Evolutionary conservation across 2,797 vertebrate species (phyloP).

Genomic region (Anguilla pacifica): DNA sequence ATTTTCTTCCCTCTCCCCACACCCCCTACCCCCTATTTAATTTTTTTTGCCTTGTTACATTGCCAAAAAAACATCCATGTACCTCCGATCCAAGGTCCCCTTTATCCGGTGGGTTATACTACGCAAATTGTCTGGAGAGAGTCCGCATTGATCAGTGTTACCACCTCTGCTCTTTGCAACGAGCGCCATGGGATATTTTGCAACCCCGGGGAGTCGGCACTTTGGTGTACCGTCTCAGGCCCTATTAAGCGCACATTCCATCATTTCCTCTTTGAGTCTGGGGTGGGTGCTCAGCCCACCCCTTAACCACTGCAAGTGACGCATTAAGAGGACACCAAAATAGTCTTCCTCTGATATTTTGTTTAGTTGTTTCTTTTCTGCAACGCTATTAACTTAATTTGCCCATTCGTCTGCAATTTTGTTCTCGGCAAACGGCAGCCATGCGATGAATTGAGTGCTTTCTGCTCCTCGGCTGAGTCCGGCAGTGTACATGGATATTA

Average conservation of each 20-base stretch:
- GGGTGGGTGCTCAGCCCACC: not conserved
- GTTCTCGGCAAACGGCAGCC: not conserved
- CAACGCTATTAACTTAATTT: not conserved
- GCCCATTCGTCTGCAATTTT: not conserved
- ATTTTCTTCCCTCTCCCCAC: not conserved
- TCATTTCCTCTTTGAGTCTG: not conserved
- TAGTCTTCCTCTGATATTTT: not conserved
- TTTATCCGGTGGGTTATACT: not conserved
- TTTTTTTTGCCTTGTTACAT: not conserved
- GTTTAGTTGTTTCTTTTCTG: not conserved
- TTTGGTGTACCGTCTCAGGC: not conserved
- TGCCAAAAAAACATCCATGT: not conserved
- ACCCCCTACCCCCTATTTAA: not conserved
- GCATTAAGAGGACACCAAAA: not conserved
- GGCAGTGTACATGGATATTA: slow-evolving; percentile 65
- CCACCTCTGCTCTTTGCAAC: not conserved
- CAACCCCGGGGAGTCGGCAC: not conserved
- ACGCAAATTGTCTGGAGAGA: not conserved
- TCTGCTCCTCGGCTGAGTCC: not conserved
- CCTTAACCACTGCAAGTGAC: not conserved
- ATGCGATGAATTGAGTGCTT: not conserved
- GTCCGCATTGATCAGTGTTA: not conserved
- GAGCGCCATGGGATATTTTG: not conserved
- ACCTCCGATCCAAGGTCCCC: not conserved
- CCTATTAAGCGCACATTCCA: not conserved